Evolutionary conservation across 2,113 vertebrate species (phyloP).

Genomic region (Gambusia holbrooki): DNA sequence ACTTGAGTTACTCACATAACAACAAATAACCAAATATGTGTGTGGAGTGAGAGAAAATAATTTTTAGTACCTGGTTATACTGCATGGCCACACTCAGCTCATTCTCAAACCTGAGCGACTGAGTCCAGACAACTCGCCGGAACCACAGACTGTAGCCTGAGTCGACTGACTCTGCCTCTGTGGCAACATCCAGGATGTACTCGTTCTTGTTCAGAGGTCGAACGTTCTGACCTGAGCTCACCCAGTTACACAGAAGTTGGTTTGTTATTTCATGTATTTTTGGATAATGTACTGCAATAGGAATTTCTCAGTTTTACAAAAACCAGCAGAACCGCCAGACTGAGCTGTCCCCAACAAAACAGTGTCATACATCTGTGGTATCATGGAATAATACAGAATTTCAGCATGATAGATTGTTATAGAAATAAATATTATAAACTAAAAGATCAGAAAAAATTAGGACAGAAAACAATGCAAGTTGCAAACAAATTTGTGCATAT

Average conservation of each 20-base stretch:
- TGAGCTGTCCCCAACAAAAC: background rate
- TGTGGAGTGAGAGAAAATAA: background rate
- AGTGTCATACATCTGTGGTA: slow-evolving; percentile 41
- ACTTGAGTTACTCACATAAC: background rate
- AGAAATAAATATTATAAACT: slow-evolving; percentile 6
- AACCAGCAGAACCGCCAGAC: background rate
- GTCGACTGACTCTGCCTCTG: slow-evolving; percentile 85
- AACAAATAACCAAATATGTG: too few relatives aligned
- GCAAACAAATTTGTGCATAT: background rate
- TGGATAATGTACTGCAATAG: background rate
- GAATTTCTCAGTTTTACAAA: background rate
- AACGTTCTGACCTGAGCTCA: slow-evolving; percentile 87
- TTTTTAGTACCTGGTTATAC: slow-evolving; percentile 88
- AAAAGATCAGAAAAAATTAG: background rate
- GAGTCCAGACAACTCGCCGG: slow-evolving; percentile 91
- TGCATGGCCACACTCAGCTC: slow-evolving; percentile 93
- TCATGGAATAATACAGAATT: slow-evolving; percentile 34
- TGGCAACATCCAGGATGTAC: slow-evolving; percentile 90
- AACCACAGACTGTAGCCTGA: slow-evolving; percentile 91
- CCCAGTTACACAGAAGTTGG: background rate
- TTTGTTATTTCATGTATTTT: background rate
- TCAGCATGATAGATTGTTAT: background rate
- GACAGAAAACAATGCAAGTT: background rate
- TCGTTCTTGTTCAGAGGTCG: slow-evolving; percentile 87
- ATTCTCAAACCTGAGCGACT: slow-evolving; percentile 92